A percentile compares a stretch with the other conserved stretches of the same genome.
These are phyloP conservation scores for Todiramphus saurophagus DNA, from an alignment of 2,113 vertebrate species.

Conservation along the genomic window DNA sequence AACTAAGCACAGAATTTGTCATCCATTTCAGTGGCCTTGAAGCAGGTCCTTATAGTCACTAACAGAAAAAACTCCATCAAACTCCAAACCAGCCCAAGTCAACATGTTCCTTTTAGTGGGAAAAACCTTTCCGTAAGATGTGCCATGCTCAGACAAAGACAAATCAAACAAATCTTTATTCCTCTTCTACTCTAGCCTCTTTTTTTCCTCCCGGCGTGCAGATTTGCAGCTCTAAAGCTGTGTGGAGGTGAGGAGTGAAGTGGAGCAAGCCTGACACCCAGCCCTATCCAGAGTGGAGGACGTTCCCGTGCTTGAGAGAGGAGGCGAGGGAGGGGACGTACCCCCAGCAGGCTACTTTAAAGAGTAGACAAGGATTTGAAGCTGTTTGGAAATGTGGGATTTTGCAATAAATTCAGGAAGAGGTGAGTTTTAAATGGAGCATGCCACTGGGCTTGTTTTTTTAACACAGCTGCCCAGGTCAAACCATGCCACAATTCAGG, in stretches of 20 bases:
- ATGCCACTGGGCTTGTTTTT: background rate
- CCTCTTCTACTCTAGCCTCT: background rate
- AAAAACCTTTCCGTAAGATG: background rate
- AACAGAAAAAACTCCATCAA: background rate
- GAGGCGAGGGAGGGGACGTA: rapidly evolving
- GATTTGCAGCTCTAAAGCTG: background rate
- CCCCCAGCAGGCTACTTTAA: background rate
- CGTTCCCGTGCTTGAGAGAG: background rate
- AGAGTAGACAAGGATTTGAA: background rate
- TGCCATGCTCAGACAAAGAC: background rate
- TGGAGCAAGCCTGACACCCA: background rate
- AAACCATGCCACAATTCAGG: background rate
- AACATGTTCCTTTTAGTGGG: background rate
- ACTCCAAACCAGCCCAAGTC: background rate
- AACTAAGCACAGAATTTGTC: background rate
- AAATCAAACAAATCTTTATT: background rate
- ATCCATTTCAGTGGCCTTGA: background rate
- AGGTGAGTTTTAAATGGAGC: background rate
- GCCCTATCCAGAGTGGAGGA: background rate
- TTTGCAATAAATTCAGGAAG: background rate
- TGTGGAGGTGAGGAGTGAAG: background rate
- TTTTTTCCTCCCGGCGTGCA: background rate
- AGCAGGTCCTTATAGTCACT: background rate
- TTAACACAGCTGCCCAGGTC: background rate
- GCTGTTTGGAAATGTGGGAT: background rate